Percentiles rank a stretch among this genome's conserved stretches.
phyloP scores from a whole-genome alignment of 2,888 invertebrate genomes.

The Hirtodrosophila trivittata region DNA sequence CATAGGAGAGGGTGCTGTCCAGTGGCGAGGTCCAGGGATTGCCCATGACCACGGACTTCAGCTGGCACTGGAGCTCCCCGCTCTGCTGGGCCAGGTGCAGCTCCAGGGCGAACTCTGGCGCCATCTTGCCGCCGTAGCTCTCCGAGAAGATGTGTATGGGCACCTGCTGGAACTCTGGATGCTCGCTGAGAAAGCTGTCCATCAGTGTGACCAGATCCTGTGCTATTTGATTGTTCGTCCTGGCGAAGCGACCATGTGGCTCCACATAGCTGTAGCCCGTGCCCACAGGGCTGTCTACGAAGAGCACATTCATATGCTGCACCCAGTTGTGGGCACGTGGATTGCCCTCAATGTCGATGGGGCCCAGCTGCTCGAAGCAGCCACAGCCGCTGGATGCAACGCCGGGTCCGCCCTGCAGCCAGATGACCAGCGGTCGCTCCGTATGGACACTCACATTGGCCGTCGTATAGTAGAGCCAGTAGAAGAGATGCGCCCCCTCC shows the following conservation, averaged over 20 bases:
- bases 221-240: slow-evolving; percentile 87
- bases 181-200: slow-evolving; percentile 87
- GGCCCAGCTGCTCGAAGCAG: slow-evolving; percentile 92
- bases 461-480: slow-evolving; percentile 92
- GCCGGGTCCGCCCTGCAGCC: slow-evolving; percentile 94
- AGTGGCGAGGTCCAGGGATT: slow-evolving; percentile 96
- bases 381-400: slow-evolving; percentile 91
- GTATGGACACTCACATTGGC: slow-evolving; percentile 86
- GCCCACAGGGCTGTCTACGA: slow-evolving; percentile 95
- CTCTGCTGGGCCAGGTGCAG: slow-evolving; percentile 85
- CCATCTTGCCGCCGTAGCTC: slow-evolving; percentile 97
- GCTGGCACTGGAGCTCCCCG: slow-evolving; percentile 87
- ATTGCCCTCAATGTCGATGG: slow-evolving; percentile 87
- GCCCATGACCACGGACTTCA: slow-evolving; percentile 92
- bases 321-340: slow-evolving; percentile 90
- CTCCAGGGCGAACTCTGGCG: slow-evolving; percentile 89
- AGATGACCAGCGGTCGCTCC: slow-evolving; percentile 90
- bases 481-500: slow-evolving; percentile 91
- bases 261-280: slow-evolving; percentile 93
- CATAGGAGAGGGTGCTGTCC: slow-evolving; percentile 93
- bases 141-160: slow-evolving; percentile 94
- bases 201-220: slow-evolving; percentile 89
- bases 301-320: slow-evolving; percentile 90
- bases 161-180: slow-evolving; percentile 88
- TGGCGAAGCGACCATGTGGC: slow-evolving; percentile 84